phyloP scores from a whole-genome alignment of 2,113 vertebrate species.

The Synchiropus splendidus region DNA sequence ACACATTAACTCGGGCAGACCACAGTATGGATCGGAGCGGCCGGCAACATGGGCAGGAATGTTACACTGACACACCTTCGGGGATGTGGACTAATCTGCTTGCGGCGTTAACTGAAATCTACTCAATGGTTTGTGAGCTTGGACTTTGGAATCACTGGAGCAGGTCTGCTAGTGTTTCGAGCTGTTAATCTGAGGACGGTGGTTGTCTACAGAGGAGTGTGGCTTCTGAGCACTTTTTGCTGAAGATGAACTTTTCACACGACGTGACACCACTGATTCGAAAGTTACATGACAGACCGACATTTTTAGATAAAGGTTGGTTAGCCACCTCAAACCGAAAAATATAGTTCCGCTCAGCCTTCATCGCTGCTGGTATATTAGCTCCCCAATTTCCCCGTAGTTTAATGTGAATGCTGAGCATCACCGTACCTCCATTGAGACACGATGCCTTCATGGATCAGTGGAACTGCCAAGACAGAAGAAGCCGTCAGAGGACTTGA shows the following conservation, averaged over 20 bases:
- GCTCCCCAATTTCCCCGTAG: too few species aligned
- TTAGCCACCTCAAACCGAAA: too few species aligned
- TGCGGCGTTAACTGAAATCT: slow-evolving; percentile 32
- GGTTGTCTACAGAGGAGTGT: neutral
- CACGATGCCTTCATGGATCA: slow-evolving; percentile 45
- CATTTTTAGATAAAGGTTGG: too few species aligned
- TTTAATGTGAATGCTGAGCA: slow-evolving; percentile 47
- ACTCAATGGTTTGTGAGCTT: slow-evolving; percentile 24
- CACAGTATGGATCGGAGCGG: too few species aligned
- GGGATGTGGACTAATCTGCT: slow-evolving; percentile 39
- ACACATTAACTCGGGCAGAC: too few species aligned
- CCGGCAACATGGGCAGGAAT: slow-evolving; percentile 1
- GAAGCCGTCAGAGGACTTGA: slow-evolving; percentile 41
- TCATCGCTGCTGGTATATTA: too few species aligned
- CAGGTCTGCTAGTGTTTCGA: slow-evolving; percentile 9
- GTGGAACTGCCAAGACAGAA: slow-evolving; percentile 51
- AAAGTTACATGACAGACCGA: too few species aligned
- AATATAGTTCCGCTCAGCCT: too few species aligned
- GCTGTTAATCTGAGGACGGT: slow-evolving; percentile 22
- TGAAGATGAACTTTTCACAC: too few species aligned
- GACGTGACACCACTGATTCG: too few species aligned
- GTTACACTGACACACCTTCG: slow-evolving; percentile 7
- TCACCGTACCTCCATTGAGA: slow-evolving; percentile 40
- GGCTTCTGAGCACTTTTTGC: too few species aligned
- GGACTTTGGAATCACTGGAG: slow-evolving; percentile 52